A percentile compares a stretch with the other conserved stretches of the same genome.
Conservation (phyloP, 1,140 invertebrate species). For the Camponotus pennsylvanicus region DNA sequence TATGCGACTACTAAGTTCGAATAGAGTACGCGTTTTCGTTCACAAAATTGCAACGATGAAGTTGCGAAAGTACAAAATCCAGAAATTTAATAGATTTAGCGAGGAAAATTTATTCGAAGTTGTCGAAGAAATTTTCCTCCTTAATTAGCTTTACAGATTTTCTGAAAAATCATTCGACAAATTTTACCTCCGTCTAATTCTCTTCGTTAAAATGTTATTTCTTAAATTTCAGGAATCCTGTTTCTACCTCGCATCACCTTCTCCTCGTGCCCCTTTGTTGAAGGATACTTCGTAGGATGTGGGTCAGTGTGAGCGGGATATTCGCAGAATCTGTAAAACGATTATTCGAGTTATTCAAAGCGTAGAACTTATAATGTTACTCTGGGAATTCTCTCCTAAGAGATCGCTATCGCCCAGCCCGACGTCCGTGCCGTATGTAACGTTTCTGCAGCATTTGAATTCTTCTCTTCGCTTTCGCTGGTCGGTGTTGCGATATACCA, state of each 20-base stretch:
- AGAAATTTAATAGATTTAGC: constrained; percentile 27
- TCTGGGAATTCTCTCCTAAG: constrained; percentile 69
- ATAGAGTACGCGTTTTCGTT: neutral
- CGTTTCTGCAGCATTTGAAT: constrained; percentile 60
- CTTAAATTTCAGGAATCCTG: neutral
- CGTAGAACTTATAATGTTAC: constrained; percentile 77
- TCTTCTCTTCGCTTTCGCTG: constrained; percentile 44
- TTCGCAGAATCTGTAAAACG: constrained; percentile 75
- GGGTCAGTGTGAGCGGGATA: constrained; percentile 33
- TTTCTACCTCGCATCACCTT: neutral
- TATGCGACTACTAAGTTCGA: constrained; percentile 21
- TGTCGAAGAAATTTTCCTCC: neutral
- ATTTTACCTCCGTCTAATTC: neutral
- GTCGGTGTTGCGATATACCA: constrained; percentile 28
- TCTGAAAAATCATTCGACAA: neutral
- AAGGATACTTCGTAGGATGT: constrained; percentile 14
- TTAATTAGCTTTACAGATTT: neutral
- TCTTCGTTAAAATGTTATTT: neutral
- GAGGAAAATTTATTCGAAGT: neutral
- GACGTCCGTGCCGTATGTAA: constrained; percentile 67
- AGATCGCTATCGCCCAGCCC: constrained; percentile 73
- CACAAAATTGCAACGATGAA: constrained; percentile 31
- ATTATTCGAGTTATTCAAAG: constrained; percentile 73
- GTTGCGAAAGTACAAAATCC: constrained; percentile 44
- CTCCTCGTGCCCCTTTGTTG: neutral